Base-by-base conservation (phyloP, 2,113 vertebrate species). In the Calyptommatus sinebrachiatus region DNA sequence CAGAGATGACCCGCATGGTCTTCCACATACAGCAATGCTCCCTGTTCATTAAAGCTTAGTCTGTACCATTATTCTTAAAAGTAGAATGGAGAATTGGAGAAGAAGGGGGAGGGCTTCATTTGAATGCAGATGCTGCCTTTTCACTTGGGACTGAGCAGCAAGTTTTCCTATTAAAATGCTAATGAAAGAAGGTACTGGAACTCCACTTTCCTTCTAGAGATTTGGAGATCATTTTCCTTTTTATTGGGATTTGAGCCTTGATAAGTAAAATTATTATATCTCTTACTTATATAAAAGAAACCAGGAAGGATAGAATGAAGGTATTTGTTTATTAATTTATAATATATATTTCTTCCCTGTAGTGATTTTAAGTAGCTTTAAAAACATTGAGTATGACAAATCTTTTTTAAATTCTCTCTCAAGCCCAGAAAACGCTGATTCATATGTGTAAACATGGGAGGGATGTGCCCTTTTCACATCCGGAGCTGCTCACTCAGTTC, bases 81-180 rank as follows among this genome's bases (percentile, higher is more conserved):
- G 84, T 87, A 82, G 71, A 66, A 24, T 20, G 14, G 2, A 45
- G 61, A 66, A 71, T 86, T 74, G 86, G 82, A 83, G 83, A 31
- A 41, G 7, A n/a, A 10, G 1, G 29, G 69, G 67, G 73, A 85
- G 5, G 6, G 5, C 87, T 93, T 95, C 91, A 95, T 95, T 95
- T 93, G 94, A 95, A 96, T 95, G 94, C 94, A 95, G 93, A 93
- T 92, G 90, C 91, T 87, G 89, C 79, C 94, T 94, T 94, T 93
- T 93, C 94, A 92, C 90, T 89, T 91, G 94, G 94, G 94, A 94
- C 91, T 82, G 75, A 89, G 90, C 88, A 80, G 91, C 93, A 95
- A 95, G 95, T 95, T 96, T 95, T 95, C 94, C 94, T 93, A 95
- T 96, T 95, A 95, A 95, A 95, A 96, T 95, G 95, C 95, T 95